Evolutionary conservation across 1,140 invertebrate species (phyloP), one percentile per base, ranked within the genome.

Genomic region (Choristoneura fumiferana): DNA sequence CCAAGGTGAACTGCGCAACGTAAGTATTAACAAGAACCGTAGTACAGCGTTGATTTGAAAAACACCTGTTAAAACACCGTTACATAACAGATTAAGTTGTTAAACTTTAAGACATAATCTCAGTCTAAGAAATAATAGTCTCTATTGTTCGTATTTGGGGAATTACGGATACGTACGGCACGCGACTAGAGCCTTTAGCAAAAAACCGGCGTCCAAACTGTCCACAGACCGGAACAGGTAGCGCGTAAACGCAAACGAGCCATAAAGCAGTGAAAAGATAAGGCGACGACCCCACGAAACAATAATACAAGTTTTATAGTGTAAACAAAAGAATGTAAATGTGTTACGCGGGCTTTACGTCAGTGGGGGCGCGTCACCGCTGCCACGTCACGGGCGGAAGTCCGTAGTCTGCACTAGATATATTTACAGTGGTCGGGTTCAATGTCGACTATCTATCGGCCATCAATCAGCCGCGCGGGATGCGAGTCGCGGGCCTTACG

Each of bases 361-460:
- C 84, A 87, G 69, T 39, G 67, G 55, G 68, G 58, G 66, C 58
- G 60, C 79, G 79, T 83, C 83, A 83, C 69, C 57, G 69, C 66
- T 57, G 62, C 72, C 69, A 81, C 84, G 83, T 83, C 81, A 84
- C 77, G 63, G 71, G 57, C 77, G 84, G 82, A 86, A 84, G 80
- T 84, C 71, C 79, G 78, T 29, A 29, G 22, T 29, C 22, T 6
- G 22, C 22, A 29, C 68, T 75, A 81, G 79, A 84, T 84, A 76
- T 84, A 78, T 84, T 79, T 81, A 76, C 71, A 71, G 33, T 72
- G 60, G 60, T 65, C 71, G 81, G 77, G 81, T 87, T 86, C 84
- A 87, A 86, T 86, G 83, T 84, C 84, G 77, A 76, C 74, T 74
- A 85, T 85, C 84, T 85, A 86, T 87, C 76, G 84, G 57, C 80